phyloP scores from a whole-genome alignment of 2,113 vertebrate species.

The Rhizomys pruinosus region DNA sequence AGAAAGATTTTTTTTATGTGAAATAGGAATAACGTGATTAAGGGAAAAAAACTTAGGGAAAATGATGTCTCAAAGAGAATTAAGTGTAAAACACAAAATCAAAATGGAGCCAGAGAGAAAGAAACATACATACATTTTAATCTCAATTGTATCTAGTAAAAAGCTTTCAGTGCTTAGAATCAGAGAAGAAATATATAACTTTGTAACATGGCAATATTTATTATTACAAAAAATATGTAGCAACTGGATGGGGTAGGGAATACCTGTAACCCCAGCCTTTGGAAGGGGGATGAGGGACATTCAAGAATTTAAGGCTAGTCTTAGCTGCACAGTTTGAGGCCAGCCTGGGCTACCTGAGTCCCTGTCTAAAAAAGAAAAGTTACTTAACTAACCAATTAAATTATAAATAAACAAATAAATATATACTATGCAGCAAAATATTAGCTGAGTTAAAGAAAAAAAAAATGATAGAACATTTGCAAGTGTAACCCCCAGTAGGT shows the following conservation, averaged over 20 bases:
- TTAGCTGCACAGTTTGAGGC: neutral
- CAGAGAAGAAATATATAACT: neutral
- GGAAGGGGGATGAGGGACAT: too few relatives aligned
- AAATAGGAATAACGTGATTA: neutral
- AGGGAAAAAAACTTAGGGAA: neutral
- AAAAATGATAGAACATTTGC: neutral
- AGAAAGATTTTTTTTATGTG: neutral
- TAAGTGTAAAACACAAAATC: neutral
- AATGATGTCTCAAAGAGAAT: slow-evolving; percentile 16
- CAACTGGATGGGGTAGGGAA: neutral
- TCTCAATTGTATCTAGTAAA: neutral
- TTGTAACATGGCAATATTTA: neutral
- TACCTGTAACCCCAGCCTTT: too few relatives aligned
- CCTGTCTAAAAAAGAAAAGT: neutral
- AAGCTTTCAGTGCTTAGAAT: neutral
- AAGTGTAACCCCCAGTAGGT: neutral
- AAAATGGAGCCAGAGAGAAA: neutral
- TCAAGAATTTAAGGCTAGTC: neutral
- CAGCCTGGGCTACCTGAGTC: neutral
- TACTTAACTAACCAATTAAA: neutral
- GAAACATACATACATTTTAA: neutral
- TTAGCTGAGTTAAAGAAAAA: neutral
- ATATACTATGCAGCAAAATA: neutral
- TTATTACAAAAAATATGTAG: neutral
- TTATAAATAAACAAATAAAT: too few relatives aligned